These are phyloP conservation scores for Myotis myotis DNA, from an alignment of 2,797 vertebrate species.

Conservation along the genomic window DNA sequence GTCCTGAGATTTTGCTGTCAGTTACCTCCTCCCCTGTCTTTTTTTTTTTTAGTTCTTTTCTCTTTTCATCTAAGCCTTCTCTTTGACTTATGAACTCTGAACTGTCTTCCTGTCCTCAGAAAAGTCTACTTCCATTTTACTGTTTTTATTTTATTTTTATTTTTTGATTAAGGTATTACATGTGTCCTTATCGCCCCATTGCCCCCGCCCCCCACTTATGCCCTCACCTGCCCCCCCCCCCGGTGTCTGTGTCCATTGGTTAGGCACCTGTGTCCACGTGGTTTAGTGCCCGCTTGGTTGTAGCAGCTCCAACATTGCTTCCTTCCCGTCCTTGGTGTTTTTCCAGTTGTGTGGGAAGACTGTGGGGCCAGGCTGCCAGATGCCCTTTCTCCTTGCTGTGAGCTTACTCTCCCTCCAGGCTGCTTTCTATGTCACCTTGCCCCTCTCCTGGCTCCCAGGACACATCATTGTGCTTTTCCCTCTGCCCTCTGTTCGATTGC, in stretches of 20 bases:
- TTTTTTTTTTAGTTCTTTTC: background rate
- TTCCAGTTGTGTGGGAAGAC: background rate
- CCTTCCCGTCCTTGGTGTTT: background rate
- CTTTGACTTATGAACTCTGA: background rate
- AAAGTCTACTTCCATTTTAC: background rate
- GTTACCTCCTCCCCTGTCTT: background rate
- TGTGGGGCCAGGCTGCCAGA: background rate
- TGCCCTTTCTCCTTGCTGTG: background rate
- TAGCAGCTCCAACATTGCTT: background rate
- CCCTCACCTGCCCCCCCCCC: too few species aligned
- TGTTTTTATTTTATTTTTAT: background rate
- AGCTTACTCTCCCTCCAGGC: background rate
- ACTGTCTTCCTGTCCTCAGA: background rate
- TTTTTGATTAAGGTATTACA: too few species aligned
- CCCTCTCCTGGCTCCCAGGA: background rate
- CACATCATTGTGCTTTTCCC: rapidly evolving
- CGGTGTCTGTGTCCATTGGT: too few species aligned
- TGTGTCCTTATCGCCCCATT: too few species aligned
- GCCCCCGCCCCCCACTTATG: too few species aligned
- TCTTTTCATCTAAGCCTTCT: background rate
- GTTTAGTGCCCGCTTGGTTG: background rate
- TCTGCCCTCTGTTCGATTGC: background rate
- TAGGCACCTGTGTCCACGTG: background rate
- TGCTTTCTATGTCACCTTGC: background rate
- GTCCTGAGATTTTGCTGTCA: background rate